phyloP scores from a whole-genome alignment of 2,797 vertebrate genomes.

The Morus bassanus region DNA sequence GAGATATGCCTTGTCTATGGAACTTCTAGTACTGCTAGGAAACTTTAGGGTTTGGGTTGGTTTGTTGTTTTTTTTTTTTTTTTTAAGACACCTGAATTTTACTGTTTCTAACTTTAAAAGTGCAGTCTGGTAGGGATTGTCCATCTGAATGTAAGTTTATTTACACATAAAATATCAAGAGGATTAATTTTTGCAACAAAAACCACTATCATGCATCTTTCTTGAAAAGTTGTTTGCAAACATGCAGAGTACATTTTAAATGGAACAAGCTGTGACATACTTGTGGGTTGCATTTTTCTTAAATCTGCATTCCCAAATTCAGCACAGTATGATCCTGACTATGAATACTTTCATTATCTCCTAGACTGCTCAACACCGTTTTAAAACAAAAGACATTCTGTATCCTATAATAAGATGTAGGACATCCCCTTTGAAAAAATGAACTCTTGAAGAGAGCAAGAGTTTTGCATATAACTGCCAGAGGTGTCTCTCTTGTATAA shows the following conservation, averaged over 20 bases:
- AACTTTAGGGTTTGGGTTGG: not conserved
- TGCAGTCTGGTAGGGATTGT: not conserved
- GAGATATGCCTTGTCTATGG: not conserved
- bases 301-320: not conserved
- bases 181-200: not conserved
- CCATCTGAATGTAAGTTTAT: not conserved
- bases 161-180: not conserved
- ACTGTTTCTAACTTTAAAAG: not conserved
- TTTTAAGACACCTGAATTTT: not conserved
- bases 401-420: not conserved
- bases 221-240: not conserved
- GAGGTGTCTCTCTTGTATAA: not conserved
- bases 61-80: not conserved
- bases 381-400: not conserved
- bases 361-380: not conserved
- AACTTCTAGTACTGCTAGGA: not conserved
- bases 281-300: not conserved
- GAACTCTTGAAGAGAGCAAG: not conserved
- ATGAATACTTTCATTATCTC: not conserved
- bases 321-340: not conserved
- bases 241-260: not conserved
- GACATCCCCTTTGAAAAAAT: not conserved
- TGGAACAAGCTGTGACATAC: not conserved
- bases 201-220: not conserved
- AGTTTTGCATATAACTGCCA: not conserved